Base-by-base conservation (phyloP, 2,888 invertebrate genomes). In the Coremacera marginata region DNA sequence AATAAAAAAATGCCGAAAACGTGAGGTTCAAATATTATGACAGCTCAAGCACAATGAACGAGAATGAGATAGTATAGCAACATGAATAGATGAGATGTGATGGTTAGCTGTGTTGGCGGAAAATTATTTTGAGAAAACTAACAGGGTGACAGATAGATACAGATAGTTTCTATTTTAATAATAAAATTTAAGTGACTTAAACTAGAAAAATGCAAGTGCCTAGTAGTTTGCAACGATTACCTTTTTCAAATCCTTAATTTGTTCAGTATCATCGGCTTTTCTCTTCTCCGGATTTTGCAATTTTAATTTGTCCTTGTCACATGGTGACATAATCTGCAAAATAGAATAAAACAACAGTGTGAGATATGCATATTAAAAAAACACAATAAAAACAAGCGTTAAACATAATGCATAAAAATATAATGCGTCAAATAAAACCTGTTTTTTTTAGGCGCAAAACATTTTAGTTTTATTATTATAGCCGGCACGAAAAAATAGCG, bases 201-300 rank as follows among this genome's bases (percentile, higher is more conserved):
- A 11, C 14, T 11, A 3, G 44, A 11, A 44, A 11, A 11, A 22
- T 27, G 11, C 16, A 27, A 14, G 60, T 60, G 27, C 14, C 22
- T 14, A 60, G 5, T 14, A 55, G 22, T 55, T 19, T 55, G n/a
- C 27, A n/a, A 67, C 14, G n/a, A 90, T 89, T 90, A 95, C 95
- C 94, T 95, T 96, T 91, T 96, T 96, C 84, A 95, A 92, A 90
- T 95, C 95, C 89, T 95, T 95, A 87, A 94, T 94, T 82, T 94
- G 93, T 82, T 95, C 95, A 2, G 92, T 92, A 84, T 95, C 95
- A 85, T 95, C 95, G 16, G 95, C 94, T 91, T 95, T 95, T 84
- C 95, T 91, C 88, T 96, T 96, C 87, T 95, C 95, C 73, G 94
- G 93, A 82, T 92, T 92, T 67, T 91, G 89, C 84, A 93, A 90